Conservation (phyloP, 2,797 vertebrate genomes). For the Cryptoblepharus egeriae region DNA sequence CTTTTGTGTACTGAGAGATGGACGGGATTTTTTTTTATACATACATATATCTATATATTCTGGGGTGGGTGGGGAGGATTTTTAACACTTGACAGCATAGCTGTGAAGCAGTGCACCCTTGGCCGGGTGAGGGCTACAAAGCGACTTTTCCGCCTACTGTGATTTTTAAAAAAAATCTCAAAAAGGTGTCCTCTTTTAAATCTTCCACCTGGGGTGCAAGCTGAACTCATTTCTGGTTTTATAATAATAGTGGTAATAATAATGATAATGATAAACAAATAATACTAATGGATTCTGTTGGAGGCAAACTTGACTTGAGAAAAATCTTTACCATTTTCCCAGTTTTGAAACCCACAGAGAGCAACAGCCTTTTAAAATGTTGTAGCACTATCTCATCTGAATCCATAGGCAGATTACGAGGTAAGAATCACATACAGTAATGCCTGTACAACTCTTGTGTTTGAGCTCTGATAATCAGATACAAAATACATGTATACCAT, state of each 20-base stretch:
- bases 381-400: slow-evolving; percentile 45
- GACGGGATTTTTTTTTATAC: slow-evolving; percentile 82
- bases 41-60: slow-evolving; percentile 83
- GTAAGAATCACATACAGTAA: slow-evolving; percentile 26
- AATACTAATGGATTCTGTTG: slow-evolving; percentile 80
- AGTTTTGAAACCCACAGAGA: slow-evolving; percentile 64
- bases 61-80: slow-evolving; percentile 82
- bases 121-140: slow-evolving; percentile 91
- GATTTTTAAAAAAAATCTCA: slow-evolving; percentile 76
- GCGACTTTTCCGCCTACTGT: slow-evolving; percentile 94
- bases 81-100: slow-evolving; percentile 88
- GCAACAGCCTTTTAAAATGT: slow-evolving; percentile 60
- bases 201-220: slow-evolving; percentile 90
- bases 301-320: slow-evolving; percentile 93
- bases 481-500: background rate
- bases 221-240: slow-evolving; percentile 80
- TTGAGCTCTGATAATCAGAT: background rate
- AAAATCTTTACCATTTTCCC: slow-evolving; percentile 51
- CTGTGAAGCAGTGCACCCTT: slow-evolving; percentile 87
- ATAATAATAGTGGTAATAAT: slow-evolving; percentile 54
- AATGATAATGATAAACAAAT: slow-evolving; percentile 58
- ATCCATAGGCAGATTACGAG: slow-evolving; percentile 43
- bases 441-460: background rate
- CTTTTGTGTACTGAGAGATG: slow-evolving; percentile 90
- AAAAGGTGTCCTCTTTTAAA: slow-evolving; percentile 81